Evolutionary conservation across 2,888 invertebrate genomes (phyloP).

Genomic region (Pandemis corylana): DNA sequence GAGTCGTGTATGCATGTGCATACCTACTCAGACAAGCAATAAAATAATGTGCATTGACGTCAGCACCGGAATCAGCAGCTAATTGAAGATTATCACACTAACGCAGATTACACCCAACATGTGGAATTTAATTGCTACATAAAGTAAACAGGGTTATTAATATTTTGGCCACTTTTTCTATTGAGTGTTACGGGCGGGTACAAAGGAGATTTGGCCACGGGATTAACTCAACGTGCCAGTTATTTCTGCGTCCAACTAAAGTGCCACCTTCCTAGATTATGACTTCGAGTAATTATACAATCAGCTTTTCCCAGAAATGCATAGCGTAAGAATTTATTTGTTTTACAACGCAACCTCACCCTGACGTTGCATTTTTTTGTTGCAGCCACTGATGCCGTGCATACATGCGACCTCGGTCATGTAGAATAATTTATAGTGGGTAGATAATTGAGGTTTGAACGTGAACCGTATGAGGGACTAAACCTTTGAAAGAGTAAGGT

Average conservation of each 20-base stretch:
- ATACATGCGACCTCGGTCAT: constrained; percentile 51
- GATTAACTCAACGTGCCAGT: neutral
- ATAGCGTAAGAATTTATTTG: constrained; percentile 28
- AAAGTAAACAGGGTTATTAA: neutral
- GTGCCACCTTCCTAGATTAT: constrained; percentile 1
- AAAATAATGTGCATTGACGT: constrained; percentile 38
- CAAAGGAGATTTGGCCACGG: neutral
- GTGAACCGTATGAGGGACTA: constrained; percentile 47
- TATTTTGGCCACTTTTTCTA: neutral
- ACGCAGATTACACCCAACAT: constrained; percentile 16
- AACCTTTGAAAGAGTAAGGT: constrained; percentile 24
- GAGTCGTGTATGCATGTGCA: constrained; percentile 23
- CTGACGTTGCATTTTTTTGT: constrained; percentile 48
- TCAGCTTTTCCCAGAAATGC: constrained; percentile 32
- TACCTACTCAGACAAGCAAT: constrained; percentile 17
- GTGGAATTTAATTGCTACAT: constrained; percentile 5
- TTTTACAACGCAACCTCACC: constrained; percentile 42
- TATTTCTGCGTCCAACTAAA: neutral
- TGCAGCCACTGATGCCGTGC: constrained; percentile 47
- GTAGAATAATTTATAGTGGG: constrained; percentile 43
- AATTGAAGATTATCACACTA: constrained; percentile 33
- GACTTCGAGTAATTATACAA: constrained; percentile 24
- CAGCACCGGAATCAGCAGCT: constrained; percentile 26
- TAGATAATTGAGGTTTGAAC: constrained; percentile 45
- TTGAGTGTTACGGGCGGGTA: neutral